Percentiles rank a stretch among this genome's conserved stretches.
Evolutionary conservation across 2,113 vertebrate species (phyloP).

Genomic region (Brachyistius frenatus): DNA sequence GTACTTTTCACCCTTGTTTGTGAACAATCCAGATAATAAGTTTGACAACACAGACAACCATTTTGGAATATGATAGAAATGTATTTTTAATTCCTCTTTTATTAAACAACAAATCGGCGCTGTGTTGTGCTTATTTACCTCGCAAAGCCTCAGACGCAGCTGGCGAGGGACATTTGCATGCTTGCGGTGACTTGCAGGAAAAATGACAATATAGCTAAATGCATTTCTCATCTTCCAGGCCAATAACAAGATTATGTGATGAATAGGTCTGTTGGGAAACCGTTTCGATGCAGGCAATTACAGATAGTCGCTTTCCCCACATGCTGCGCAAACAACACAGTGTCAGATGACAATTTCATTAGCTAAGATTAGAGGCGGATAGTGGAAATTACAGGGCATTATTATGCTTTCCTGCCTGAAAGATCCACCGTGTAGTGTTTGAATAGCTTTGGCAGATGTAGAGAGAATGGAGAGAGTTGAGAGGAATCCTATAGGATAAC

Average conservation of each 20-base stretch:
- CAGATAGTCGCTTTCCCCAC: constrained; percentile 66
- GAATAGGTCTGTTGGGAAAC: constrained; percentile 76
- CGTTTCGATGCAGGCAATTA: constrained; percentile 76
- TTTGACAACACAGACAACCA: constrained; percentile 18
- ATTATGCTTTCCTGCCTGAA: constrained; percentile 76
- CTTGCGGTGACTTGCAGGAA: constrained; percentile 46
- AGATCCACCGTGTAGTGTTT: constrained; percentile 49
- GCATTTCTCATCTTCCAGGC: constrained; percentile 67
- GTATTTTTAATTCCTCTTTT: constrained; percentile 62
- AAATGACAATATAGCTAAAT: constrained; percentile 76
- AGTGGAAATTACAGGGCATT: constrained; percentile 76
- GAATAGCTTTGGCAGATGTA: constrained; percentile 65
- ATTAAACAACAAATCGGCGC: constrained; percentile 52
- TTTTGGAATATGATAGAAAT: constrained; percentile 52
- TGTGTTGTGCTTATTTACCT: constrained; percentile 52
- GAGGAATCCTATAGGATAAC: constrained; percentile 56
- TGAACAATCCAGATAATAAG: constrained; percentile 35
- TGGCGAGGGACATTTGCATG: constrained; percentile 63
- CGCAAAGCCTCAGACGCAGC: constrained; percentile 23
- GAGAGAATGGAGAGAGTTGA: constrained; percentile 46
- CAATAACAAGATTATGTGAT: constrained; percentile 80
- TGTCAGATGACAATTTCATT: constrained; percentile 85
- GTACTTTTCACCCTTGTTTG: constrained; percentile 32
- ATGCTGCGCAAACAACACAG: constrained; percentile 64
- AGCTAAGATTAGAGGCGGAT: constrained; percentile 80